A percentile compares a stretch with the other conserved stretches of the same genome.
These are phyloP conservation scores for Rousettus leschenaultii DNA, from an alignment of 2,113 vertebrate species.

Conservation along the genomic window DNA sequence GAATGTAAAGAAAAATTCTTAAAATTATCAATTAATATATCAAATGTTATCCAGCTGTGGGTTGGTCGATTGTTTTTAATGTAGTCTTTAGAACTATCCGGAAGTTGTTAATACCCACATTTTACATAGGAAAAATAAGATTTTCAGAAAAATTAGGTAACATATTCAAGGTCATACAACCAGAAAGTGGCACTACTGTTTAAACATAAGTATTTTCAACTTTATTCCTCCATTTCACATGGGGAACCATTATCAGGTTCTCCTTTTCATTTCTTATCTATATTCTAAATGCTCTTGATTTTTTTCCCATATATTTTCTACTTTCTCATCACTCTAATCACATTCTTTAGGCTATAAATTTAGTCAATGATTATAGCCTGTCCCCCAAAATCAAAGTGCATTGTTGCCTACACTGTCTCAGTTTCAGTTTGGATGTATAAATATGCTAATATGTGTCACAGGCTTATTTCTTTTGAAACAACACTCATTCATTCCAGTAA, in stretches of 20 bases:
- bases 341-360: background rate
- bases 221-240: background rate
- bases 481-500: background rate
- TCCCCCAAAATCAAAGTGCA: background rate
- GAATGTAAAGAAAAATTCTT: background rate
- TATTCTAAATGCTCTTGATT: background rate
- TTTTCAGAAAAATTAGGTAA: background rate
- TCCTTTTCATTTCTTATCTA: background rate
- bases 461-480: background rate
- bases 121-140: background rate
- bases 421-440: background rate
- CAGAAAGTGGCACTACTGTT: background rate
- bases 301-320: background rate
- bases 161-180: background rate
- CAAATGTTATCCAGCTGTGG: background rate
- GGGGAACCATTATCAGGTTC: background rate
- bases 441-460: background rate
- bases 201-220: background rate
- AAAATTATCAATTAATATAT: background rate
- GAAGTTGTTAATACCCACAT: background rate
- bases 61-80: background rate
- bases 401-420: background rate
- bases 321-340: conserved; percentile 2
- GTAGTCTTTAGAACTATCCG: background rate
- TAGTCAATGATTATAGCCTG: background rate